Evolutionary conservation across 2,888 invertebrate species (phyloP).

Genomic region (Drosophila mulleri): DNA sequence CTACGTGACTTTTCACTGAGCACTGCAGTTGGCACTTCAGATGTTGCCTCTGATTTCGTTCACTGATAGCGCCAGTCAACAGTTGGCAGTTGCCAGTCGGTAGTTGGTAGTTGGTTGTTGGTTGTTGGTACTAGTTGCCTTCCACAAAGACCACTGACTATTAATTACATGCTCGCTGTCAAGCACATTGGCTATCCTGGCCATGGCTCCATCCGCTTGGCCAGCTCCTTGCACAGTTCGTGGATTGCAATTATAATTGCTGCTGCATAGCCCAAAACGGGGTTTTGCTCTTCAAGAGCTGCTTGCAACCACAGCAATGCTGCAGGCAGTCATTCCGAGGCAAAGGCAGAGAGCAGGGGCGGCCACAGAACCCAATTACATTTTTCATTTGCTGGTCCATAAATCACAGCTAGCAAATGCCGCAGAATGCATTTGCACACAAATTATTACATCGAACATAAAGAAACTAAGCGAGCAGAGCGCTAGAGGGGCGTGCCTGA

Average conservation of each 20-base stretch:
- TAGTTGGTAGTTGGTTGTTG: neutral
- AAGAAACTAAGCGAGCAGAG: slow-evolving; percentile 15
- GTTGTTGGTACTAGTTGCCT: neutral
- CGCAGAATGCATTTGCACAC: slow-evolving; percentile 36
- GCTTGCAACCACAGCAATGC: slow-evolving; percentile 4
- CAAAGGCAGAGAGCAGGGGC: too few species aligned
- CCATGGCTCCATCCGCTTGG: slow-evolving; percentile 6
- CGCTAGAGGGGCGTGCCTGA: neutral
- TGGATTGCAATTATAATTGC: slow-evolving; percentile 62
- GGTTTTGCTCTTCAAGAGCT: slow-evolving; percentile 9
- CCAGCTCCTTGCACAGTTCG: slow-evolving; percentile 5
- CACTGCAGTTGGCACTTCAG: slow-evolving; percentile 58
- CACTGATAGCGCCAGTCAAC: slow-evolving; percentile 65
- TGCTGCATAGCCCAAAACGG: neutral
- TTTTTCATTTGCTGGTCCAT: slow-evolving; percentile 54
- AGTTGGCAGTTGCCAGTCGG: slow-evolving; percentile 56
- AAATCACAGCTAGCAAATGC: slow-evolving; percentile 59
- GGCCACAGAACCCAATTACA: slow-evolving; percentile 58
- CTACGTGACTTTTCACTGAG: slow-evolving; percentile 74
- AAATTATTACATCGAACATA: slow-evolving; percentile 12
- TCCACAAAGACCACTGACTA: slow-evolving; percentile 29
- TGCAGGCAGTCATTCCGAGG: neutral
- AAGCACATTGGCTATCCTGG: slow-evolving; percentile 45
- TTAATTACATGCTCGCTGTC: slow-evolving; percentile 64
- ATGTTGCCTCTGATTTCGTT: slow-evolving; percentile 40